A percentile compares a stretch with the other conserved stretches of the same genome.
These are phyloP conservation scores for Coelopa pilipes DNA, from an alignment of 2,888 invertebrate genomes.

Conservation along the genomic window DNA sequence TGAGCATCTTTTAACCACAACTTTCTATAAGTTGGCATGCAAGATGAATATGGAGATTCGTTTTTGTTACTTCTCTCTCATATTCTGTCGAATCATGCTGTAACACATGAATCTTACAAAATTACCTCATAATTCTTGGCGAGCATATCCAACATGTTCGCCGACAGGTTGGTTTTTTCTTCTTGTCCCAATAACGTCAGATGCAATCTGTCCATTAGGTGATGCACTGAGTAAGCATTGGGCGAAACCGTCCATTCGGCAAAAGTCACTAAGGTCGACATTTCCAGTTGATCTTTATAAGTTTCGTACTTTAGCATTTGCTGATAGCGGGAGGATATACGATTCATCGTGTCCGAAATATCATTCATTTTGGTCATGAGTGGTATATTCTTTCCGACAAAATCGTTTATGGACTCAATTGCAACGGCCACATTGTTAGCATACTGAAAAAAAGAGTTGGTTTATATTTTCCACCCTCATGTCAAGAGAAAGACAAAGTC, in stretches of 20 bases:
- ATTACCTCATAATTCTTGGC: constrained; percentile 58
- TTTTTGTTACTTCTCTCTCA: not conserved
- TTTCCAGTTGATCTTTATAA: constrained; percentile 70
- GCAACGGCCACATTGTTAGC: constrained; percentile 60
- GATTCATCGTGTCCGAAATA: constrained; percentile 71
- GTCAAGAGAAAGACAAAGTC: not conserved
- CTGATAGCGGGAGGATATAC: constrained; percentile 72
- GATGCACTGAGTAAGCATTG: constrained; percentile 73
- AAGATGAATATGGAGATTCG: not conserved
- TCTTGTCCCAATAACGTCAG: constrained; percentile 70
- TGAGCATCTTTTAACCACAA: not conserved
- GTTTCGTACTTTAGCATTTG: constrained; percentile 73
- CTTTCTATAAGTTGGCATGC: not conserved
- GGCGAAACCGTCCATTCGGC: constrained; percentile 78
- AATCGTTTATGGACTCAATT: constrained; percentile 59
- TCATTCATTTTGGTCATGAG: constrained; percentile 73
- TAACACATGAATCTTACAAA: no score
- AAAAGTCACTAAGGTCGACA: constrained; percentile 76
- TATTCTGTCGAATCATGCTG: not conserved
- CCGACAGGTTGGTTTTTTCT: constrained; percentile 48
- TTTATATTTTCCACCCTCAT: no score
- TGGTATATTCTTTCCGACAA: constrained; percentile 65
- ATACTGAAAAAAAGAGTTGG: constrained; percentile 48
- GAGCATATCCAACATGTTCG: constrained; percentile 53
- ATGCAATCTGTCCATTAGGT: constrained; percentile 75